Evolutionary conservation across 2,888 invertebrate genomes (phyloP).

Genomic region (Proisotoma minuta): DNA sequence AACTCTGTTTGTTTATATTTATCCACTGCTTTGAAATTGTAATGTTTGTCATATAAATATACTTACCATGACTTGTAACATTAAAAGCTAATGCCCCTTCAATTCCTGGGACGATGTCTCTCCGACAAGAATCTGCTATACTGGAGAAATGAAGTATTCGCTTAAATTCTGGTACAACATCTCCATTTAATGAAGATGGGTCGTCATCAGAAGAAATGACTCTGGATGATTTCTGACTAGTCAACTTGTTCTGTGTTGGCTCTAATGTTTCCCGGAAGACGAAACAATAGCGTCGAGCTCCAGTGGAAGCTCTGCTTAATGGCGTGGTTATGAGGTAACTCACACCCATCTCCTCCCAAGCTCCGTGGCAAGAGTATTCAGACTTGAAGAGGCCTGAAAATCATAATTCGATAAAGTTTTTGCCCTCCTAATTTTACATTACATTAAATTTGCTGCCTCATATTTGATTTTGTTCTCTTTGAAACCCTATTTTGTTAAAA

Average conservation of each 20-base stretch:
- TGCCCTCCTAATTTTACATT: too few species aligned
- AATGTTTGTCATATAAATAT: background rate
- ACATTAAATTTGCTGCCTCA: too few species aligned
- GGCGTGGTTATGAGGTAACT: conserved; percentile 79
- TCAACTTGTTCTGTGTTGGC: conserved; percentile 36
- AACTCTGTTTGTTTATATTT: background rate
- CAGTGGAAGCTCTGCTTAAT: conserved; percentile 62
- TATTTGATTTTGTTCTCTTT: too few species aligned
- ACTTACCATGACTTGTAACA: conserved; percentile 64
- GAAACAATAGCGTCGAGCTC: conserved; percentile 69
- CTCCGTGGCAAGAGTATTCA: conserved; percentile 86
- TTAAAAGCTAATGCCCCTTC: conserved; percentile 64
- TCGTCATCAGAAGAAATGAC: conserved; percentile 19
- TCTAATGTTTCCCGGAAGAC: conserved; percentile 61
- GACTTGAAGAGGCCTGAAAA: conserved; percentile 47
- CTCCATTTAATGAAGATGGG: conserved; percentile 26
- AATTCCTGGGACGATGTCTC: conserved; percentile 55
- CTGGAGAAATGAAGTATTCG: conserved; percentile 58
- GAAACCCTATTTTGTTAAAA: too few species aligned
- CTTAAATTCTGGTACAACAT: conserved; percentile 36
- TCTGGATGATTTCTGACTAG: conserved; percentile 26
- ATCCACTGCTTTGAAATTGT: too few species aligned
- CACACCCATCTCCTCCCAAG: conserved; percentile 81
- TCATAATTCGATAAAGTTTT: too few species aligned
- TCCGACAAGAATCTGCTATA: conserved; percentile 63